Conservation (phyloP, 2,888 invertebrate species). For the Lasioglossum pauxillum region DNA sequence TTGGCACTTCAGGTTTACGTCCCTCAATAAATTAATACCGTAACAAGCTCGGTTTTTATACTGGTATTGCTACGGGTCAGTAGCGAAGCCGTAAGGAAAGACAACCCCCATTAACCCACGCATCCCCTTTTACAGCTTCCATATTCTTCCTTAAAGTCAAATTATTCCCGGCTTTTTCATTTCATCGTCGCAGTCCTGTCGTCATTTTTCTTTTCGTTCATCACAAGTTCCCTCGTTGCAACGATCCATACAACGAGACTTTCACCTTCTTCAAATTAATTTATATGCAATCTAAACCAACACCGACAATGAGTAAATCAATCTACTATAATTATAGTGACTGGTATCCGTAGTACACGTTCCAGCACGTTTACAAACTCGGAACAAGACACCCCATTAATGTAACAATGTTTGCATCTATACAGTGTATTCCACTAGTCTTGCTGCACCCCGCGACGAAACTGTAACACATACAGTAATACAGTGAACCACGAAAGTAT, state of each 20-base stretch:
- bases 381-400: not conserved
- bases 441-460: too few species aligned
- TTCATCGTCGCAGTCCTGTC: not conserved
- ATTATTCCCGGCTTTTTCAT: conserved; percentile 13
- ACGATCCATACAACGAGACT: not conserved
- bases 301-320: not conserved
- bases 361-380: not conserved
- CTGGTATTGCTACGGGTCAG: not conserved
- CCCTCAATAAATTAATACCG: conserved; percentile 13
- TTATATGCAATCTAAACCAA: not conserved
- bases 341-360: not conserved
- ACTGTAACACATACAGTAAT: too few species aligned
- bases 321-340: not conserved
- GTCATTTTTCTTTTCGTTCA: not conserved
- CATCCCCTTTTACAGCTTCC: conserved; percentile 14
- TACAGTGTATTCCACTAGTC: not conserved
- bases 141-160: conserved; percentile 20
- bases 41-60: not conserved
- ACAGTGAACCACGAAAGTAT: too few species aligned
- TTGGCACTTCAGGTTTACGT: not conserved
- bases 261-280: conserved; percentile 7
- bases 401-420: not conserved
- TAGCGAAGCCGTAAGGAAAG: not conserved
- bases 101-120: conserved; percentile 19
- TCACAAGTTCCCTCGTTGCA: not conserved